Conservation (phyloP, 2,888 invertebrate genomes). For the Pegoplata infirma region DNA sequence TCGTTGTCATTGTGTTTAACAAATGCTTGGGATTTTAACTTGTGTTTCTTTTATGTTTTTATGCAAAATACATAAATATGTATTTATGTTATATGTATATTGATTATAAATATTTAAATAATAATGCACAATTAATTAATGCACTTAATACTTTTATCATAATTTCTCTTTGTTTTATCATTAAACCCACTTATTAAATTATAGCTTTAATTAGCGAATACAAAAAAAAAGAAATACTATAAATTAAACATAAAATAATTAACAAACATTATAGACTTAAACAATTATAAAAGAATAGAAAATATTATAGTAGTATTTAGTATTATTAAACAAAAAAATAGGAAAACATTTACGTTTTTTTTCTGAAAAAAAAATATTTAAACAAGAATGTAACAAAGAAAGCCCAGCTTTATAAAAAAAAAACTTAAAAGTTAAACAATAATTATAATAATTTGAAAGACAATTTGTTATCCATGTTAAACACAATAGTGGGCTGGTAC, state of each 20-base stretch:
- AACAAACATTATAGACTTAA: constrained; percentile 22
- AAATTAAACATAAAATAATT: constrained; percentile 34
- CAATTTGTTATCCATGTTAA: constrained; percentile 51
- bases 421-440: constrained; percentile 10
- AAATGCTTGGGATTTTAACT: background rate
- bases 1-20: constrained; percentile 29
- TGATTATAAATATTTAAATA: background rate
- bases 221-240: constrained; percentile 1
- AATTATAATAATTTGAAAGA: constrained; percentile 5
- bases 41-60: background rate
- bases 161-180: constrained; percentile 7
- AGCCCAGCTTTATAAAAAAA: constrained; percentile 44
- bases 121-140: constrained; percentile 21
- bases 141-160: constrained; percentile 30
- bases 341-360: constrained; percentile 2
- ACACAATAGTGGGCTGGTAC: constrained; percentile 77
- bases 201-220: background rate
- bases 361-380: background rate
- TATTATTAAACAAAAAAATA: background rate
- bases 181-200: background rate
- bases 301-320: background rate
- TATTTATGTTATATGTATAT: background rate
- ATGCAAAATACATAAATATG: background rate
- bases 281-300: background rate
- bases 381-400: constrained; percentile 45